These are phyloP conservation scores for Lanistes nyassanus DNA, from an alignment of 1,140 invertebrate genomes.

Conservation along the genomic window DNA sequence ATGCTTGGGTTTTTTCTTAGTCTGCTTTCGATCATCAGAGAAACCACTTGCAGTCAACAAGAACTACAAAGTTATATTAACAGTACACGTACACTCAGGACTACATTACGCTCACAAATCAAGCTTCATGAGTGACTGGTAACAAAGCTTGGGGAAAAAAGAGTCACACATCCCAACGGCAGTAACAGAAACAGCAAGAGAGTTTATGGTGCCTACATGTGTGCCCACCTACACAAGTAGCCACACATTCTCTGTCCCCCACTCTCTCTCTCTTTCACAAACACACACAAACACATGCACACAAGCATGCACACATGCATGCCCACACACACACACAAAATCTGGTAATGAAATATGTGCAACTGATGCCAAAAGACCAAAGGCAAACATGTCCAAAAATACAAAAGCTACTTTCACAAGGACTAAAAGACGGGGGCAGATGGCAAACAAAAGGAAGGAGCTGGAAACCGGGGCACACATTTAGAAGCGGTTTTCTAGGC, in stretches of 20 bases:
- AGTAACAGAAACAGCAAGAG: background rate
- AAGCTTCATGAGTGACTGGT: too few relatives aligned
- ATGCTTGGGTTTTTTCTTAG: too few relatives aligned
- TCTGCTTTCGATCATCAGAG: too few relatives aligned
- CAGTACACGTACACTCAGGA: background rate
- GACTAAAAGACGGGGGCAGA: too few relatives aligned
- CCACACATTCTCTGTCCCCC: slow-evolving; percentile 1
- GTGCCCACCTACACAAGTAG: background rate
- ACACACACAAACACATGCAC: background rate
- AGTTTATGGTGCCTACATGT: background rate
- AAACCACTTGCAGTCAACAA: too few relatives aligned
- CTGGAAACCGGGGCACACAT: too few relatives aligned
- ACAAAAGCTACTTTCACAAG: background rate
- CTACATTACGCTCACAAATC: background rate
- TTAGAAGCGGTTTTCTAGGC: too few relatives aligned
- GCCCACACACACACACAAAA: slow-evolving; percentile 1
- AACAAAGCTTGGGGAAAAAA: background rate
- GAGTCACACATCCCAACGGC: background rate
- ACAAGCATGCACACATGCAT: slow-evolving; percentile 6
- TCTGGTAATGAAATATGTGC: background rate
- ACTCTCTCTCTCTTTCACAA: slow-evolving; percentile 15
- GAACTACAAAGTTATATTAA: too few relatives aligned
- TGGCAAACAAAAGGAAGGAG: too few relatives aligned
- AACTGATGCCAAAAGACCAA: background rate
- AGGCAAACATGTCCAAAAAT: background rate